Conservation (phyloP, 2,888 invertebrate genomes). For the Hydropsyche betteni region DNA sequence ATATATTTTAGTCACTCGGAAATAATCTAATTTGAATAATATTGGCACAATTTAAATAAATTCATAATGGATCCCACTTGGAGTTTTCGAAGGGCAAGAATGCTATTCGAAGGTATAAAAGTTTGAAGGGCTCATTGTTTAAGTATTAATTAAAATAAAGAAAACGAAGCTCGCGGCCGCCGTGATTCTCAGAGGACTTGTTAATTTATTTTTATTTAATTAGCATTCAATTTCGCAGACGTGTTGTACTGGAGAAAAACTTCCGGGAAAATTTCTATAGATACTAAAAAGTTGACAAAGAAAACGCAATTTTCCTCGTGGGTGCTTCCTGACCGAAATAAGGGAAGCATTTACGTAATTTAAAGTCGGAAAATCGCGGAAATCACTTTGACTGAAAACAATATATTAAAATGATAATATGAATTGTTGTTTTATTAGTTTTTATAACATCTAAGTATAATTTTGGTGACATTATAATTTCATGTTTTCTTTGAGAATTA, state of each 20-base stretch:
- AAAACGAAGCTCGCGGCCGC: constrained; percentile 25
- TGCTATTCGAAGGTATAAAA: constrained; percentile 25
- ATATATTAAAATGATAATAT: too few relatives aligned
- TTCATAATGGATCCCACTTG: constrained; percentile 1
- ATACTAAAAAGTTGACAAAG: constrained; percentile 23
- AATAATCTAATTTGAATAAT: neutral
- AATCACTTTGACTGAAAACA: neutral
- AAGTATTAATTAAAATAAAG: constrained; percentile 33
- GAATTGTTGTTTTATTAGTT: too few relatives aligned
- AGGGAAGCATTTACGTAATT: too few relatives aligned
- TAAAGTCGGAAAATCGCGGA: constrained; percentile 1
- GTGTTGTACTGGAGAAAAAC: constrained; percentile 28
- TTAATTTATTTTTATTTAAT: constrained; percentile 43
- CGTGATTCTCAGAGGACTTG: constrained; percentile 33
- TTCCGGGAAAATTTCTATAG: constrained; percentile 5
- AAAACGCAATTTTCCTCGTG: constrained; percentile 29
- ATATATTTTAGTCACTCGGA: too few relatives aligned
- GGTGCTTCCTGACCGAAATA: constrained; percentile 8
- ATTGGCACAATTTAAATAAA: constrained; percentile 9
- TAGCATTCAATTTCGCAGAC: constrained; percentile 38
- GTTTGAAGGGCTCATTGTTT: constrained; percentile 32
- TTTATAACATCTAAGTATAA: neutral
- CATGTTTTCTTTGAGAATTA: too few relatives aligned
- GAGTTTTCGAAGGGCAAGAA: neutral
- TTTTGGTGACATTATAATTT: neutral